Base-by-base conservation (phyloP, 2,888 invertebrate genomes). In the Hyposoter didymator region DNA sequence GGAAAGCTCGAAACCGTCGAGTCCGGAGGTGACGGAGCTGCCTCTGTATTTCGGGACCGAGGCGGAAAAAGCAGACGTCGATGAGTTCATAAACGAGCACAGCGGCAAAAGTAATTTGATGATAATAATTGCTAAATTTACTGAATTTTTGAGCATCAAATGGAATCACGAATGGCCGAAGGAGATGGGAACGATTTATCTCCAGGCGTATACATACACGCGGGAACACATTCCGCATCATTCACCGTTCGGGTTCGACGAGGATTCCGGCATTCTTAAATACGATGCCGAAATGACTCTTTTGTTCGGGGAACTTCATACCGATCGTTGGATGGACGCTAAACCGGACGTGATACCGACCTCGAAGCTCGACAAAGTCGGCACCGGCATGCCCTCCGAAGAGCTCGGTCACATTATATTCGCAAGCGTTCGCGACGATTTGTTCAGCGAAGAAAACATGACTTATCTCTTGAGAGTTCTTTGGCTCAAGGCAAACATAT, bases 81-180 rank as follows among this genome's bases (percentile, higher is more conserved):
- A 95, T 86, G 93, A 94, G 72, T 96, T 97, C 89, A 95, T 97
- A 89, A 94, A 94, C 78, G 94, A 95, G 90, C 90, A 93, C 83
- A 92, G 91, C 64, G 90, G 90, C 2, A 92, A 92, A 76, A 92
- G 92, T 47, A 95, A 95, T 88, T 95, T 95, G 87, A 95, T 95
- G 89, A 94, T 94, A 66, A 94, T 96, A 88, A 92, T 97, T 10
- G 95, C 95, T 86, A 95, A 95, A 76, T 96, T 95, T 90, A 94
- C 96, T 0, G 94, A 94, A 89, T 94, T 95, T 88, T 92, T 97
- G 75, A 94, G 95, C 10, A 94, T 93, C 7, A 95, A 96, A 89
- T 97, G 96, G 96, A 94, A 94, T 88, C 90, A 94, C 10, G 95
- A 95, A 85, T 97, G 97, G 97, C 96, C 97, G 0, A 93, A 95